Evolutionary conservation across 2,113 vertebrate species (phyloP).

Genomic region (Cryptomyrus ogoouensis): DNA sequence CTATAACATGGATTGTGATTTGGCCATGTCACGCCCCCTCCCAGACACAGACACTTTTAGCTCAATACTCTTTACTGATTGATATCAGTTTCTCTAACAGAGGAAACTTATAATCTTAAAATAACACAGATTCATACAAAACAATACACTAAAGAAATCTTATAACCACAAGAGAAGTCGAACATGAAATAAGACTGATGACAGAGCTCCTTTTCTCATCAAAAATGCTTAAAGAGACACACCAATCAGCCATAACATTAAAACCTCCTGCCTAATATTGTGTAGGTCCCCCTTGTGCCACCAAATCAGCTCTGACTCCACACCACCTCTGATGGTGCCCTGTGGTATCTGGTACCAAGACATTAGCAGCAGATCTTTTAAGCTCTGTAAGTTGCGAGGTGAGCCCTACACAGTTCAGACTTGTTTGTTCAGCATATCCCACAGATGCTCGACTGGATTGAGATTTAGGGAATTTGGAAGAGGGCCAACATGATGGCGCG

Average conservation of each 20-base stretch:
- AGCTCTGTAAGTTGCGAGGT: neutral
- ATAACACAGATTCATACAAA: neutral
- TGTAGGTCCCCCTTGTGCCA: neutral
- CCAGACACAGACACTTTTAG: neutral
- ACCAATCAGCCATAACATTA: neutral
- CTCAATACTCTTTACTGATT: neutral
- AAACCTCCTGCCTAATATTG: neutral
- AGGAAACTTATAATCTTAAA: neutral
- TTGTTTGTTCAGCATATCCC: neutral
- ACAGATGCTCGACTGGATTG: neutral
- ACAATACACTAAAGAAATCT: neutral
- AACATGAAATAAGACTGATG: neutral
- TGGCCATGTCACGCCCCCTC: neutral
- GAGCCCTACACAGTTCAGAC: neutral
- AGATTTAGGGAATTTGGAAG: neutral
- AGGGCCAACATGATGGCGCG: neutral
- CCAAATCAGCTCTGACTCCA: neutral
- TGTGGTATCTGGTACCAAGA: neutral
- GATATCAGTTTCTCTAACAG: neutral
- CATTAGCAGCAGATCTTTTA: neutral
- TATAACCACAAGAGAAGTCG: neutral
- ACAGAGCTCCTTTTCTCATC: neutral
- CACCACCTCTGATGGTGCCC: neutral
- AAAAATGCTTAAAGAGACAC: neutral
- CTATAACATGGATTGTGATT: neutral